These are phyloP conservation scores for Pheucticus melanocephalus DNA, from an alignment of 2,113 vertebrate genomes.

Conservation along the genomic window DNA sequence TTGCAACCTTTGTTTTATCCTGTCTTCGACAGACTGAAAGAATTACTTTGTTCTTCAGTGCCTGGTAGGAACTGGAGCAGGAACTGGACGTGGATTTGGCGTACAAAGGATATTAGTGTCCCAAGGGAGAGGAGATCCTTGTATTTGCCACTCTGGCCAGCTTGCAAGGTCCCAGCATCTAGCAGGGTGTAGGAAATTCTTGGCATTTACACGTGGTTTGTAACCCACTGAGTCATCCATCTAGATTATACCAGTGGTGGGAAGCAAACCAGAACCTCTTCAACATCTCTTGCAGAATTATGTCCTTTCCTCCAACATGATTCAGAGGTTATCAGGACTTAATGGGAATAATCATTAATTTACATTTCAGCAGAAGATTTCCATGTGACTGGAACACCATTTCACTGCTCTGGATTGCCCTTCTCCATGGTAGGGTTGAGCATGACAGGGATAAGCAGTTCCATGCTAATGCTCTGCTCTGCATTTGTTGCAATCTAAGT, in stretches of 20 bases:
- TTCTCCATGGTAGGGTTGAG: not conserved
- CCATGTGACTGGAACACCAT: not conserved
- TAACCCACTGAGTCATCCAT: not conserved
- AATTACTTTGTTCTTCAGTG: not conserved
- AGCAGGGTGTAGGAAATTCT: not conserved
- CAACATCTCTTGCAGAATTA: not conserved
- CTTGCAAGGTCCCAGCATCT: not conserved
- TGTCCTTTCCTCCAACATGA: not conserved
- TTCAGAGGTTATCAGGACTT: not conserved
- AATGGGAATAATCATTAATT: not conserved
- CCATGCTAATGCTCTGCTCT: not conserved
- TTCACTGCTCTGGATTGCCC: not conserved
- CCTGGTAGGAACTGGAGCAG: not conserved
- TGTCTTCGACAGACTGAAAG: not conserved
- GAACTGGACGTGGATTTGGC: not conserved
- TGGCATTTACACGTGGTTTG: not conserved
- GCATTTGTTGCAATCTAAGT: not conserved
- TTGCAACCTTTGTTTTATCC: not conserved
- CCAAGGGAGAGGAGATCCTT: not conserved
- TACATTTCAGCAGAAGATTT: not conserved
- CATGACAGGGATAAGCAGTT: not conserved
- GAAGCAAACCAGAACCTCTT: not conserved
- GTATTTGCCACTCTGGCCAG: fast-evolving
- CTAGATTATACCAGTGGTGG: not conserved
- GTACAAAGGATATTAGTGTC: not conserved